Percentiles rank a stretch among this genome's conserved stretches.
Conservation (phyloP, 2,113 vertebrate species). For the Poeciliopsis prolifica region DNA sequence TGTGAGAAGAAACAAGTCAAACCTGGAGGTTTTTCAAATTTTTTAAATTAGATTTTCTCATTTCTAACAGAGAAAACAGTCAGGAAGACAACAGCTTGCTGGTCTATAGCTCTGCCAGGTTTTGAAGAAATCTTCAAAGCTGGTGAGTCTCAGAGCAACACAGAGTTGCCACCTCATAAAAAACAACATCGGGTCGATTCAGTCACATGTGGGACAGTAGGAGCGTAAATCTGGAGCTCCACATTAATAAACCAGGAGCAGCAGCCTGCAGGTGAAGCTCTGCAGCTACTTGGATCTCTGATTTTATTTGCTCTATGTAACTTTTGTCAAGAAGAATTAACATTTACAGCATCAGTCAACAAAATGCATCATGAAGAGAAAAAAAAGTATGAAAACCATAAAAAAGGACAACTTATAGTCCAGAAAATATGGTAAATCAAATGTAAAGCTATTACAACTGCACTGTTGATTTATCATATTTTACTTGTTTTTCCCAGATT, state of each 20-base stretch:
- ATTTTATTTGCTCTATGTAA: background rate
- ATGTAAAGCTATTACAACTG: no score
- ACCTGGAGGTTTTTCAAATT: background rate
- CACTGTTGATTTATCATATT: no score
- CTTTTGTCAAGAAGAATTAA: no score
- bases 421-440: no score
- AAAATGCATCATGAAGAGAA: no score
- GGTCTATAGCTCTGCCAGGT: slow-evolving; percentile 32
- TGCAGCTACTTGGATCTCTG: background rate
- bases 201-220: slow-evolving; percentile 3
- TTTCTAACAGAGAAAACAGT: background rate
- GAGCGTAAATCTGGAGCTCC: background rate
- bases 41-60: background rate
- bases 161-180: background rate
- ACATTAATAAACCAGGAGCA: slow-evolving; percentile 14
- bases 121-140: slow-evolving; percentile 57
- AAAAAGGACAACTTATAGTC: no score
- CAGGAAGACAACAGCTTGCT: background rate
- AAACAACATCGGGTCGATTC: slow-evolving; percentile 8
- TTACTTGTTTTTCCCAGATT: background rate
- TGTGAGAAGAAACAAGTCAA: background rate
- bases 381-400: no score
- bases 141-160: slow-evolving; percentile 16
- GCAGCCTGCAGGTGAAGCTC: background rate
- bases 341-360: no score